Conservation (phyloP, 2,888 invertebrate species). For the Dasypogon diadema region DNA sequence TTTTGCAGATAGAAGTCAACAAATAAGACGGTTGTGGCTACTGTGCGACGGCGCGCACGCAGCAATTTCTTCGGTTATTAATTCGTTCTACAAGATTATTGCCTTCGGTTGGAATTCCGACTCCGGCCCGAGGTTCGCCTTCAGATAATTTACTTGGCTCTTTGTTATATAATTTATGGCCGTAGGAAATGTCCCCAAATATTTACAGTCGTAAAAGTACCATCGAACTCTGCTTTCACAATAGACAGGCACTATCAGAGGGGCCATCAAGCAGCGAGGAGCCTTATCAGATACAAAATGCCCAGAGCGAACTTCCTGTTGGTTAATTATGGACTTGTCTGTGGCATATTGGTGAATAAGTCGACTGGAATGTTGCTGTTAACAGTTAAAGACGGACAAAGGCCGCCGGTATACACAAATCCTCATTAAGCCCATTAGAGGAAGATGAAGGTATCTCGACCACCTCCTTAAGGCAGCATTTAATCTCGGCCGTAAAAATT, state of each 20-base stretch:
- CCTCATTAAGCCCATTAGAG: conserved; percentile 17
- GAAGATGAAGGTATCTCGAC: conserved; percentile 18
- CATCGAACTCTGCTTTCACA: not conserved
- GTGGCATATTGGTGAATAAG: conserved; percentile 20
- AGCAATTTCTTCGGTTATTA: conserved; percentile 9
- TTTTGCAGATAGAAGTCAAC: conserved; percentile 31
- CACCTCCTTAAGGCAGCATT: conserved; percentile 12
- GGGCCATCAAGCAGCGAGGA: not conserved
- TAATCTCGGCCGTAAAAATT: conserved; percentile 24
- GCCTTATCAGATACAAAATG: conserved; percentile 17
- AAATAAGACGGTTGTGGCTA: conserved; percentile 20
- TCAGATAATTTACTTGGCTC: not conserved
- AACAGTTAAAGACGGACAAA: conserved; percentile 13
- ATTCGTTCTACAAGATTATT: conserved; percentile 41
- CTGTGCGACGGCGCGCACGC: not conserved
- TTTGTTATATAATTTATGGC: conserved; percentile 23
- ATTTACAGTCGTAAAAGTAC: conserved; percentile 29
- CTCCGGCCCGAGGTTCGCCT: not conserved
- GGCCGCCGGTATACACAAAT: conserved; percentile 32
- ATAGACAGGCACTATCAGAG: not conserved
- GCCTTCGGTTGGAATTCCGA: not conserved
- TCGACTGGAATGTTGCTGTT: not conserved
- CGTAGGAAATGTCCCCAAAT: conserved; percentile 32
- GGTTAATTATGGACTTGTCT: conserved; percentile 10
- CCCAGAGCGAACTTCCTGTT: conserved; percentile 28